Percentiles rank a stretch among this genome's conserved stretches.
These are phyloP conservation scores for Mormyrus proboscirostris DNA, from an alignment of 2,797 vertebrate genomes.

Conservation along the genomic window DNA sequence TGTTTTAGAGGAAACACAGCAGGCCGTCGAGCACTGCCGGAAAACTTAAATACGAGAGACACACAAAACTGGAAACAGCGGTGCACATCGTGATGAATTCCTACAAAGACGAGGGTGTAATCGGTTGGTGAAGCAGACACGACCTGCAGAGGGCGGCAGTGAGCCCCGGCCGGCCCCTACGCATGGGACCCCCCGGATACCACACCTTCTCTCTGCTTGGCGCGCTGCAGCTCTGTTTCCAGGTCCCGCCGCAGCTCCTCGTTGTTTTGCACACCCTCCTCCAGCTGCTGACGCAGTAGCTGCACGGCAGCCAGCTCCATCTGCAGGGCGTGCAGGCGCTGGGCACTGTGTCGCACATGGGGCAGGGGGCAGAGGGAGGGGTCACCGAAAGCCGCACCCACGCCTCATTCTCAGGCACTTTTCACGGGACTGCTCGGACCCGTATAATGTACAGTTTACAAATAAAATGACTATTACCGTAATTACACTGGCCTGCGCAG, in stretches of 20 bases:
- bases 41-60: not conserved
- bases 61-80: not conserved
- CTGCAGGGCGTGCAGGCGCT: conserved; percentile 65
- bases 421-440: not conserved
- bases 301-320: conserved; percentile 72
- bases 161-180: not conserved
- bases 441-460: not conserved
- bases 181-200: conserved; percentile 15
- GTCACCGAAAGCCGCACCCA: not conserved
- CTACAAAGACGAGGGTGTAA: not conserved
- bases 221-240: conserved; percentile 71
- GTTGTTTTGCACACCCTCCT: conserved; percentile 71
- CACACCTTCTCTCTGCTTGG: conserved; percentile 74
- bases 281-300: conserved; percentile 77
- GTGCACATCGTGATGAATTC: not conserved
- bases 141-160: not conserved
- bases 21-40: not conserved
- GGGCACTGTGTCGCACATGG: conserved; percentile 45
- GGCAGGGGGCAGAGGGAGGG: not conserved
- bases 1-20: not conserved
- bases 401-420: not conserved
- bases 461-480: not conserved
- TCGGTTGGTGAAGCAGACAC: not conserved
- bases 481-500: not conserved
- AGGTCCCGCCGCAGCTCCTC: conserved; percentile 72